A percentile compares a stretch with the other conserved stretches of the same genome.
phyloP scores from a whole-genome alignment of 1,140 invertebrate species.

The Neuroterus valhalla region DNA sequence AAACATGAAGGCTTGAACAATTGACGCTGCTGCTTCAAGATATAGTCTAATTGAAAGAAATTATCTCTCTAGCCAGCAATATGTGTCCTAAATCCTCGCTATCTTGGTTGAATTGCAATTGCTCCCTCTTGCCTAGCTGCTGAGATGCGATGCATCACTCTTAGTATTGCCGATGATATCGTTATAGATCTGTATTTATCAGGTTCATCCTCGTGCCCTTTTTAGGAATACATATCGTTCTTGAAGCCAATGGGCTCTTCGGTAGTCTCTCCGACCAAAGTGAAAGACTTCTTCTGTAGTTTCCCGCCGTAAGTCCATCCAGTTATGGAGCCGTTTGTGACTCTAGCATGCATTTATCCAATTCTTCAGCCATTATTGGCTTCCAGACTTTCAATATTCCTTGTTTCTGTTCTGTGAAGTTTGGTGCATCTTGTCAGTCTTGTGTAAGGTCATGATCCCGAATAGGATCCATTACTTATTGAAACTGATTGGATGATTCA shows the following conservation, averaged over 20 bases:
- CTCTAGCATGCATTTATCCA: neutral
- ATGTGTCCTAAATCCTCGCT: conserved; percentile 42
- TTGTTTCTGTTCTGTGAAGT: no score
- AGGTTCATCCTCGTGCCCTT: conserved; percentile 47
- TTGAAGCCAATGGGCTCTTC: conserved; percentile 2
- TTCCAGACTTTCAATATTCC: neutral
- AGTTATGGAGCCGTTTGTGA: conserved; percentile 33
- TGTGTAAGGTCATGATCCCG: neutral
- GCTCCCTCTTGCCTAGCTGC: conserved; percentile 51
- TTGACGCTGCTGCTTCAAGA: conserved; percentile 31
- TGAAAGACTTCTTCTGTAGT: conserved; percentile 11
- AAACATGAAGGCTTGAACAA: conserved; percentile 38
- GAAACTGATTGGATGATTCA: no score
- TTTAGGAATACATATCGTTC: conserved; percentile 56
- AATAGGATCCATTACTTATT: conserved; percentile 28
- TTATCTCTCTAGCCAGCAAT: conserved; percentile 50
- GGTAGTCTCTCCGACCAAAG: conserved; percentile 32
- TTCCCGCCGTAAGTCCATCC: conserved; percentile 25
- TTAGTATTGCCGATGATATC: conserved; percentile 60
- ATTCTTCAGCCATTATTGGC: neutral
- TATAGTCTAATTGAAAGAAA: conserved; percentile 34
- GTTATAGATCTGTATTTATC: conserved; percentile 67
- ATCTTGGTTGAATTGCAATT: conserved; percentile 37
- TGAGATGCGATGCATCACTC: conserved; percentile 61
- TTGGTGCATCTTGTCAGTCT: neutral